A percentile compares a stretch with the other conserved stretches of the same genome.
phyloP scores from a whole-genome alignment of 92 coral and sea anemone genomes.

The Epizoanthus scotinus region DNA sequence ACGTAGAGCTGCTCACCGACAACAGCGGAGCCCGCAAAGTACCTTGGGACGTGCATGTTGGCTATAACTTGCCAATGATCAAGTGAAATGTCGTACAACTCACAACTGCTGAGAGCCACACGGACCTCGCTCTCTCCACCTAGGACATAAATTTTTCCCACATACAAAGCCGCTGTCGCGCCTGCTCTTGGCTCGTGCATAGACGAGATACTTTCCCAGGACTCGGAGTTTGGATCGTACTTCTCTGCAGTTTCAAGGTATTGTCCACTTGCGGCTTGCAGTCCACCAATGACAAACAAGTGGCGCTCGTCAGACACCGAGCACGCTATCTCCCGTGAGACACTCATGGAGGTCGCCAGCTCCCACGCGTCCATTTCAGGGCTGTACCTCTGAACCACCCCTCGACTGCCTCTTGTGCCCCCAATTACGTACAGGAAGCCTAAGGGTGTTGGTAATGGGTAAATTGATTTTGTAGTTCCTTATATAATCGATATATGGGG shows the following conservation, averaged over 20 bases:
- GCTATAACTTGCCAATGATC: slow-evolving; percentile 83
- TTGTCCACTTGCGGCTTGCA: slow-evolving; percentile 71
- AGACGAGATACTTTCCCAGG: slow-evolving; percentile 68
- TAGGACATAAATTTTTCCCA: slow-evolving; percentile 69
- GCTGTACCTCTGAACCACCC: slow-evolving; percentile 75
- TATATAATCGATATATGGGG: too few relatives aligned
- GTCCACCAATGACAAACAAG: slow-evolving; percentile 86
- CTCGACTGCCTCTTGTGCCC: slow-evolving; percentile 76
- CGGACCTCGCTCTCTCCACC: slow-evolving; percentile 85
- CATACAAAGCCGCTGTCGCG: slow-evolving; percentile 63
- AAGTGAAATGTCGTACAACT: slow-evolving; percentile 64
- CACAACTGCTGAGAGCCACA: slow-evolving; percentile 73
- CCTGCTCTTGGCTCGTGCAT: slow-evolving; percentile 83
- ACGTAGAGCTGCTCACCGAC: slow-evolving; percentile 74
- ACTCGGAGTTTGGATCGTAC: slow-evolving; percentile 72
- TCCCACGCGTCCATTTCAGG: slow-evolving; percentile 69
- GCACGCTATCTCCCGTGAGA: slow-evolving; percentile 81
- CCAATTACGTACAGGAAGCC: slow-evolving; percentile 74
- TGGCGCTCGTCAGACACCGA: slow-evolving; percentile 71
- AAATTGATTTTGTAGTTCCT: too few relatives aligned
- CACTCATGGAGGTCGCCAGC: slow-evolving; percentile 64
- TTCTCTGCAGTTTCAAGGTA: slow-evolving; percentile 81
- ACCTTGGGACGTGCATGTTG: slow-evolving; percentile 82
- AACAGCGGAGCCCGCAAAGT: slow-evolving; percentile 79
- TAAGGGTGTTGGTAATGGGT: neutral